These are phyloP conservation scores for Lasiommata megera DNA, from an alignment of 2,888 invertebrate species.

Conservation along the genomic window DNA sequence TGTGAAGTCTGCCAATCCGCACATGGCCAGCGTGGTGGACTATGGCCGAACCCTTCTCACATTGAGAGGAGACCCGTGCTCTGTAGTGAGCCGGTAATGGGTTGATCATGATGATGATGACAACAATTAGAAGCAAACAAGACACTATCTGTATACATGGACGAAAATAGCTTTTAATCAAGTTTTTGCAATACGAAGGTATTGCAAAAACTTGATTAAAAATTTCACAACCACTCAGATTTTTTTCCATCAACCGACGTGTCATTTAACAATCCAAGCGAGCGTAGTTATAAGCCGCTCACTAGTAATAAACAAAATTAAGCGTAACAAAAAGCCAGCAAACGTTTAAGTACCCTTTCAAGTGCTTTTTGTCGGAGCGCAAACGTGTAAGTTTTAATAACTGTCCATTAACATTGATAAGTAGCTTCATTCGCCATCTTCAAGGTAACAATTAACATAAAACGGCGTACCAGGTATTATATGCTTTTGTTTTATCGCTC, in stretches of 20 bases:
- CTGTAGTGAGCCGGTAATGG: too few relatives aligned
- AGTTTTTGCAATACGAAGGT: too few relatives aligned
- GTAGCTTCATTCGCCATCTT: conserved; percentile 33
- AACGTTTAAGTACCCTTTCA: conserved; percentile 26
- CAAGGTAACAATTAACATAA: conserved; percentile 26
- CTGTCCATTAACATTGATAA: conserved; percentile 30
- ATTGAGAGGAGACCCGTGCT: too few relatives aligned
- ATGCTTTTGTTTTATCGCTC: background rate
- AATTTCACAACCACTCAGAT: background rate
- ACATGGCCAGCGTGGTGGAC: too few relatives aligned
- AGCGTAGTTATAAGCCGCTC: conserved; percentile 10
- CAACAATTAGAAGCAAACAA: too few relatives aligned
- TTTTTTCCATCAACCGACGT: background rate
- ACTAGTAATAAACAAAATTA: conserved; percentile 24
- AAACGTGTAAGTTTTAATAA: conserved; percentile 23
- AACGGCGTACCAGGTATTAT: conserved; percentile 20
- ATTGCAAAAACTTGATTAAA: background rate
- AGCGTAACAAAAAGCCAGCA: conserved; percentile 19
- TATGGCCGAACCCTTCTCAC: too few relatives aligned
- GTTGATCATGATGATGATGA: too few relatives aligned
- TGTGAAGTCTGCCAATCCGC: too few relatives aligned
- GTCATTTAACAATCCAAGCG: conserved; percentile 7
- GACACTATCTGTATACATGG: too few relatives aligned
- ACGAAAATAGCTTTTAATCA: too few relatives aligned
- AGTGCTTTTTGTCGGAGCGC: conserved; percentile 19